phyloP scores from a whole-genome alignment of 1,140 invertebrate species.

The Tetramorium simillimum region DNA sequence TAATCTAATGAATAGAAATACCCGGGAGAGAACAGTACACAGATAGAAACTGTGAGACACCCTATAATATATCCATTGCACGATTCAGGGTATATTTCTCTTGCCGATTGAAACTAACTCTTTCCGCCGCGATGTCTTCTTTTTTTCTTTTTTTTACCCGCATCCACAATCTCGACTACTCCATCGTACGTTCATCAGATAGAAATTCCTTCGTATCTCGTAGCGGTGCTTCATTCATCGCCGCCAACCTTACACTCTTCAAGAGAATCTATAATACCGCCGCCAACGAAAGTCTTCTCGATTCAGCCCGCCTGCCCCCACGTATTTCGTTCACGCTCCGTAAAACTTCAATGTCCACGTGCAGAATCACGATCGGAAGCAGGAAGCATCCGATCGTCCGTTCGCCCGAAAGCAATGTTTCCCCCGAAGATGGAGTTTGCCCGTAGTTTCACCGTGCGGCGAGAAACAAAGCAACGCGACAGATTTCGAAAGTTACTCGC shows the following conservation, averaged over 20 bases:
- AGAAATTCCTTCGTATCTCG: conserved; percentile 49
- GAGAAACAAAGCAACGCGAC: conserved; percentile 21
- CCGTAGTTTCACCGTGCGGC: conserved; percentile 23
- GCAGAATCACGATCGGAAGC: conserved; percentile 65
- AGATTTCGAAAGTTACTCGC: conserved; percentile 29
- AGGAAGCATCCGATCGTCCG: conserved; percentile 35
- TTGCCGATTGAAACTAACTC: conserved; percentile 35
- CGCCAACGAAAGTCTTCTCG: conserved; percentile 33
- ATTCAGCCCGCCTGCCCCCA: conserved; percentile 25
- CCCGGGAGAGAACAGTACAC: neutral
- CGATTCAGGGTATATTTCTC: conserved; percentile 1
- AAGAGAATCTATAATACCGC: conserved; percentile 69
- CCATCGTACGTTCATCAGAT: conserved; percentile 1
- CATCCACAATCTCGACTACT: conserved; percentile 45
- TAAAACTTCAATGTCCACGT: conserved; percentile 72
- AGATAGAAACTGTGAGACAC: neutral
- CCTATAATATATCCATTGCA: neutral
- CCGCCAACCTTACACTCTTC: conserved; percentile 40
- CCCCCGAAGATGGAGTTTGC: conserved; percentile 55
- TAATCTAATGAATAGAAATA: conserved; percentile 38
- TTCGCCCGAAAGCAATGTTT: conserved; percentile 60
- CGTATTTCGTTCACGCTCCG: conserved; percentile 74
- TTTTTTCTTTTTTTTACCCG: neutral
- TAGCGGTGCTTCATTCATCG: conserved; percentile 61
- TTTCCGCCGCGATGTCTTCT: conserved; percentile 2